These are phyloP conservation scores for Trachurus trachurus DNA, from an alignment of 2,797 vertebrate genomes.

Conservation along the genomic window DNA sequence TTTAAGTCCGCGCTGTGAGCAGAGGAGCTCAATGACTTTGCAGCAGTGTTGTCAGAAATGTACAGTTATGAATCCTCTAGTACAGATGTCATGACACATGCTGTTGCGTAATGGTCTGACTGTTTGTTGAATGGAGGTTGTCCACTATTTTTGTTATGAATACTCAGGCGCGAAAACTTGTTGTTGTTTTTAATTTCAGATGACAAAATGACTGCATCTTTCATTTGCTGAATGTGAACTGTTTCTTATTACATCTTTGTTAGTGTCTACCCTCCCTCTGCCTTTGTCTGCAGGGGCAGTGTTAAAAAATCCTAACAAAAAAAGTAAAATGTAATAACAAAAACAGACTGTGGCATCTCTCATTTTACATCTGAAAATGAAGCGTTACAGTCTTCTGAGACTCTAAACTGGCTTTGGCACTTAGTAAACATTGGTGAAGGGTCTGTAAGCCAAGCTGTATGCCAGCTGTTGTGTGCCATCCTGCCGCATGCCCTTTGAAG, in stretches of 20 bases:
- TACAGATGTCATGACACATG: constrained; percentile 5
- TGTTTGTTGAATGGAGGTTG: not conserved
- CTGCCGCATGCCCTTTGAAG: constrained; percentile 68
- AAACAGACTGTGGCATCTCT: constrained; percentile 31
- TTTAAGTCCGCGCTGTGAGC: constrained; percentile 22
- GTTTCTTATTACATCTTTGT: constrained; percentile 1
- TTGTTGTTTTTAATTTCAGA: not conserved
- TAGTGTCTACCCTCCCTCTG: not conserved
- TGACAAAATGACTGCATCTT: not conserved
- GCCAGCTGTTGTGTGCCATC: constrained; percentile 74
- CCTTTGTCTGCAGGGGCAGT: not conserved
- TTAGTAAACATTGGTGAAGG: constrained; percentile 58
- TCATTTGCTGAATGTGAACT: not conserved
- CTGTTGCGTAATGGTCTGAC: not conserved
- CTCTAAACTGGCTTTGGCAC: constrained; percentile 61
- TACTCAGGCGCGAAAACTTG: constrained; percentile 9
- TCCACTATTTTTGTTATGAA: not conserved
- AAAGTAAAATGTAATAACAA: not conserved
- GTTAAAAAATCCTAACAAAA: not conserved
- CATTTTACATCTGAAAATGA: constrained; percentile 53
- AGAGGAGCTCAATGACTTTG: constrained; percentile 35
- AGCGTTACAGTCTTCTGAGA: constrained; percentile 44
- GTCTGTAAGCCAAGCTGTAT: constrained; percentile 57
- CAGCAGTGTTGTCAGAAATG: constrained; percentile 32
- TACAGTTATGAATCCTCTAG: constrained; percentile 6